phyloP scores from a whole-genome alignment of 37 sponge, comb jelly and placozoan genomes.

The Hormiphora californensis region DNA sequence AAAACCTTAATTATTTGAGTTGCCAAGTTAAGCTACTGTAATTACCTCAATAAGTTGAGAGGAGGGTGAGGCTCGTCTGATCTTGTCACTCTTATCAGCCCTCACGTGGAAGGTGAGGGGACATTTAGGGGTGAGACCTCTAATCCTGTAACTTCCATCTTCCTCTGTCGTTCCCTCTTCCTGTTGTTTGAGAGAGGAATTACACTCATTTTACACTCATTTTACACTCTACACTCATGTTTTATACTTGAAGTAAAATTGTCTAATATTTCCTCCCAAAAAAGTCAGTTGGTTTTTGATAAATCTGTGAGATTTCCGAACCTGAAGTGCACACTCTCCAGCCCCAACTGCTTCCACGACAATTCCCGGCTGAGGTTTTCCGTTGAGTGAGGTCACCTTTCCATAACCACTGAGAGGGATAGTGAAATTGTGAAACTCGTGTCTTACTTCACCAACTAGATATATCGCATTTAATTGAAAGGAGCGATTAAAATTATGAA shows the following conservation, averaged over 20 bases:
- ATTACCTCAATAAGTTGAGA: not conserved
- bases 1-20: too few species aligned
- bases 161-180: too few species aligned
- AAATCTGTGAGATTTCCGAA: too few species aligned
- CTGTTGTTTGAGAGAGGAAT: too few species aligned
- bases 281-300: too few species aligned
- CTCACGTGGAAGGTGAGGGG: slow-evolving; percentile 1
- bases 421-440: not conserved
- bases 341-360: slow-evolving; percentile 9
- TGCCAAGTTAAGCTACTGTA: too few species aligned
- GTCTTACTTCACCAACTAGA: not conserved
- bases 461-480: not conserved
- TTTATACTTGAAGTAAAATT: too few species aligned
- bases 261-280: too few species aligned
- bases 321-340: slow-evolving; percentile 13
- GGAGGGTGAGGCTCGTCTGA: not conserved
- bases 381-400: slow-evolving; percentile 6
- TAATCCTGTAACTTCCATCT: slow-evolving; percentile 16
- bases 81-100: not conserved
- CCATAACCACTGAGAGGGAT: slow-evolving; percentile 12
- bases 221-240: too few species aligned
- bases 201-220: too few species aligned
- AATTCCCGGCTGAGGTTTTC: not conserved
- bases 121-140: slow-evolving; percentile 28
- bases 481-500: too few species aligned